phyloP scores from a whole-genome alignment of 2,888 invertebrate species.

The Conomelus anceps region DNA sequence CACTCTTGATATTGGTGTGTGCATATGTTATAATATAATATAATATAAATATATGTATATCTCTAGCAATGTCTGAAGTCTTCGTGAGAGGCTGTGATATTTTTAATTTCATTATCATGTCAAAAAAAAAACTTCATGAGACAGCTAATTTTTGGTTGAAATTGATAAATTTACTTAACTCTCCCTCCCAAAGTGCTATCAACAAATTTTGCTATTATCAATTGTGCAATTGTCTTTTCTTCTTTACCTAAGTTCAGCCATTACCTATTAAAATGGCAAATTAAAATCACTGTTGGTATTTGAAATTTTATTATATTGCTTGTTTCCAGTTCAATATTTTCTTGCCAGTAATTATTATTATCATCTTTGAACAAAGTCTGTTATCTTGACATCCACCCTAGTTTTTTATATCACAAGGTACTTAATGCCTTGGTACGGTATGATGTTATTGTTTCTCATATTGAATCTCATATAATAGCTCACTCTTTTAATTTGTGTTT shows the following conservation, averaged over 20 bases:
- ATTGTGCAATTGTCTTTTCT: neutral
- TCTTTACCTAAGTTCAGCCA: neutral
- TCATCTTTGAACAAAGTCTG: no score
- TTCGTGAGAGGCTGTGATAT: neutral
- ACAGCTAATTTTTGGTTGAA: neutral
- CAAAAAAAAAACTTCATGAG: neutral
- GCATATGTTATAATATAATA: neutral
- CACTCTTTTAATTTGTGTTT: neutral
- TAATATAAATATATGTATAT: neutral
- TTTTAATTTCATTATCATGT: neutral
- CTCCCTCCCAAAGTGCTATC: neutral
- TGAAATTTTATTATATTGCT: no score
- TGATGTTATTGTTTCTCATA: neutral
- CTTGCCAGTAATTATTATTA: neutral
- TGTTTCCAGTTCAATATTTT: neutral
- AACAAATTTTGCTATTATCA: neutral
- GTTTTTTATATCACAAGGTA: neutral
- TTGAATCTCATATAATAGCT: neutral
- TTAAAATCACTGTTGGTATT: no score
- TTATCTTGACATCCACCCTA: no score
- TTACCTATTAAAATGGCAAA: no score
- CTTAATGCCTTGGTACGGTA: neutral
- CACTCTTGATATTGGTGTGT: neutral
- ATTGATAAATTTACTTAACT: neutral
- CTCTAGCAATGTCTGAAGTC: neutral